Evolutionary conservation across 2,797 vertebrate species (phyloP), one percentile per base, ranked within the genome.

Genomic region (Furcifer pardalis): DNA sequence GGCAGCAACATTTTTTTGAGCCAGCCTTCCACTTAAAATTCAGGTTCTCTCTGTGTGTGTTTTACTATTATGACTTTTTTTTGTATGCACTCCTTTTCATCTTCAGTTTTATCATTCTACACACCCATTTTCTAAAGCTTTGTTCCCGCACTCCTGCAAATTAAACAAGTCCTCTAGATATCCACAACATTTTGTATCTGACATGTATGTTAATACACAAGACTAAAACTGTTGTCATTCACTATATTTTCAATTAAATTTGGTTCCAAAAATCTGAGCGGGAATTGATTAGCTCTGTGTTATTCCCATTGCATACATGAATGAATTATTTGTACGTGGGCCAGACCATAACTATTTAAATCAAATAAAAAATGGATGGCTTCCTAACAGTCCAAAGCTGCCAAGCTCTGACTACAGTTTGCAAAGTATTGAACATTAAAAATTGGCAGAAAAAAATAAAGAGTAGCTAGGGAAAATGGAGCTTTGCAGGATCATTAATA

Each of bases 171-270:
- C 23, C 7, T 46, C 5, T 80, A 6, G 1, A 17, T 21, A 5
- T 84, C 35, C 27, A 66, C n/a, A 1, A 27, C 17, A 74, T 81
- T 89, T 85, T 87, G 60, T 86, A 65, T 9, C 27, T 84, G 44
- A 13, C 0, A 59, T 13, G 0, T 40, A 42, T 6, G 3, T 63
- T 75, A 77, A 2, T 82, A 81, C 71, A 37, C 42, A 87, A 85
- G 10, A 12, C 5, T 62, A 81, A 32, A 73, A 86, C 0, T 66
- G 46, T 37, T 79, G 21, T 52, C 52, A 37, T 74, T 46, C 19
- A n/a, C 37, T 35, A 0, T 46, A 87, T 81, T 90, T 87, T 12
- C 35, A 88, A 88, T 86, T 85, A 81, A 0, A 13, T 87, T 90
- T 6, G 35, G 71, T 77, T 88, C 79, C 32, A 79, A 27, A 77